These are phyloP conservation scores for Notiomystis cincta DNA, from an alignment of 2,113 vertebrate genomes.

Conservation along the genomic window DNA sequence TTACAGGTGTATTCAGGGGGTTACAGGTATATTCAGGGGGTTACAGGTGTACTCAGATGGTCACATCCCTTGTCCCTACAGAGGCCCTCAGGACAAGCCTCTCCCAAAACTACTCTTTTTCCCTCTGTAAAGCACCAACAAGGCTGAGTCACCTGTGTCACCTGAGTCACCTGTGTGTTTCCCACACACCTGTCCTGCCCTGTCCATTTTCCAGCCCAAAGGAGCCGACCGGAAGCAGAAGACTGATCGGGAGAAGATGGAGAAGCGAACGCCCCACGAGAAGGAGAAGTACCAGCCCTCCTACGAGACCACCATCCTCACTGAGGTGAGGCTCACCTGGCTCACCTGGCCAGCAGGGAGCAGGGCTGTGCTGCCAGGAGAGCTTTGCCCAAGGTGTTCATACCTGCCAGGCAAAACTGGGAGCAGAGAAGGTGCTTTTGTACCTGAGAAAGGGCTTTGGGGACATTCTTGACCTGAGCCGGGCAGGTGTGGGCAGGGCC, in stretches of 20 bases:
- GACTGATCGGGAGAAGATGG: slow-evolving; percentile 97
- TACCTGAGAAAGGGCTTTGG: neutral
- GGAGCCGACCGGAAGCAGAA: slow-evolving; percentile 98
- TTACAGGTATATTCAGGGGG: neutral
- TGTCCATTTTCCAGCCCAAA: slow-evolving; percentile 83
- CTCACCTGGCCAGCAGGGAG: too few relatives aligned
- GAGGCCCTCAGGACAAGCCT: neutral
- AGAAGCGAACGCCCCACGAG: slow-evolving; percentile 92
- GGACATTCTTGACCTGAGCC: neutral
- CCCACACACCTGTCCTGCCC: neutral
- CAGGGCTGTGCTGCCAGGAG: neutral
- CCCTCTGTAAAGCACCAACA: neutral
- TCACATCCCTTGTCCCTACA: neutral
- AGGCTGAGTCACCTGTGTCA: neutral
- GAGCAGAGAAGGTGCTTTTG: neutral
- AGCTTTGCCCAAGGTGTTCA: accelerated
- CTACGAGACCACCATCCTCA: slow-evolving; percentile 95
- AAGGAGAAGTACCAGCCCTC: slow-evolving; percentile 98
- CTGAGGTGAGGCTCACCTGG: slow-evolving; percentile 79
- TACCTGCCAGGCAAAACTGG: neutral
- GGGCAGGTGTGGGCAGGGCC: neutral
- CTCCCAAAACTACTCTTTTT: neutral
- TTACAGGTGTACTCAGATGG: neutral
- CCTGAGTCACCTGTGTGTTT: neutral
- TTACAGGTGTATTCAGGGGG: neutral